phyloP scores from a whole-genome alignment of 2,113 vertebrate species.

The Lepus timidus region DNA sequence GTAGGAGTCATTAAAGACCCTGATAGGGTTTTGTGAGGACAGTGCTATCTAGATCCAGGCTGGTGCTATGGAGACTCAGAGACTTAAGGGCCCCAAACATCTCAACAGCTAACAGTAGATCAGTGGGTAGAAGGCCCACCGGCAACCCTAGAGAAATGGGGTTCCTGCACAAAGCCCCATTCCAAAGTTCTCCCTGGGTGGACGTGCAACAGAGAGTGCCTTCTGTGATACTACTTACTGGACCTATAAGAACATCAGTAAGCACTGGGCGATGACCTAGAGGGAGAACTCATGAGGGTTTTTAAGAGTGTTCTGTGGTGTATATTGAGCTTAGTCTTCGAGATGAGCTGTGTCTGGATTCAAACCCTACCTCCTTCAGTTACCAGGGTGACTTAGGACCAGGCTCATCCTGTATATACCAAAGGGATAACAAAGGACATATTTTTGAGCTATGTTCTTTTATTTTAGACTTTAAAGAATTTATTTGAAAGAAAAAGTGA shows the following conservation, averaged over 20 bases:
- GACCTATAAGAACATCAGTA: not conserved
- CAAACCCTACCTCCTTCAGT: not conserved
- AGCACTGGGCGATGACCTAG: not conserved
- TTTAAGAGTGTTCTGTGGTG: not conserved
- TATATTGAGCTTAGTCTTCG: not conserved
- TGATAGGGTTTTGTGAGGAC: not conserved
- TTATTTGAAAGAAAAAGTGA: no score
- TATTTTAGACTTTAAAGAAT: no score
- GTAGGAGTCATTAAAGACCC: not conserved
- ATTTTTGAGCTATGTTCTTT: not conserved
- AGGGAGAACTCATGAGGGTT: not conserved
- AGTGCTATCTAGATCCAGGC: not conserved
- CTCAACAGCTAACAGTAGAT: not conserved
- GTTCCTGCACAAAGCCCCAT: not conserved
- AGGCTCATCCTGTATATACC: not conserved
- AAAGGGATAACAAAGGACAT: not conserved
- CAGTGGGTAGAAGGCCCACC: not conserved
- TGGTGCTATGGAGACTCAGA: not conserved
- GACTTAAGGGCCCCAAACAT: not conserved
- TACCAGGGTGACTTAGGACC: not conserved
- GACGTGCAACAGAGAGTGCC: not conserved
- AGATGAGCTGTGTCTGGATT: not conserved
- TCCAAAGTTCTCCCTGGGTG: not conserved
- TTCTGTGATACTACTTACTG: not conserved
- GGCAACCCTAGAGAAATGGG: not conserved